phyloP scores from a whole-genome alignment of 2,888 invertebrate genomes.

The Baccha elongata region DNA sequence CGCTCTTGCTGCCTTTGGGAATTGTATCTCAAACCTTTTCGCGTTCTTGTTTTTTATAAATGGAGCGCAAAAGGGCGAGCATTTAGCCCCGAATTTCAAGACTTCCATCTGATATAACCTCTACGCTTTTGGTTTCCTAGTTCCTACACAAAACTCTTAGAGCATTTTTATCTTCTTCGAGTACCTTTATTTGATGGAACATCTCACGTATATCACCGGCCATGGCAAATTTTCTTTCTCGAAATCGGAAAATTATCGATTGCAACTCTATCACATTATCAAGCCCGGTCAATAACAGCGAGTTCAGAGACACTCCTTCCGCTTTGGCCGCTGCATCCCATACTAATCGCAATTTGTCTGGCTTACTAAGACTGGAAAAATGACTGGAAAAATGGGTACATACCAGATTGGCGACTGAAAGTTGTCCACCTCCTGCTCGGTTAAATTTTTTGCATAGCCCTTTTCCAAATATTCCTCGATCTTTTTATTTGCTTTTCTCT shows the following conservation, averaged over 20 bases:
- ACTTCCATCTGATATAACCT: slow-evolving; percentile 4
- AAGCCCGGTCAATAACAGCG: background rate
- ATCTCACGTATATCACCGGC: background rate
- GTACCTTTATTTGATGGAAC: background rate
- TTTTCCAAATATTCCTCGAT: slow-evolving; percentile 14
- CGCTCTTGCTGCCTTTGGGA: slow-evolving; percentile 65
- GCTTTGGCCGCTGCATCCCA: too few relatives aligned
- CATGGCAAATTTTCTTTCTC: background rate
- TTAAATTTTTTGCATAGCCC: slow-evolving; percentile 12
- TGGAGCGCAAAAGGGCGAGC: slow-evolving; percentile 1
- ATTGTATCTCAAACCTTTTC: slow-evolving; percentile 29
- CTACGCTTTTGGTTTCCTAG: background rate
- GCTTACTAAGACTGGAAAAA: background rate
- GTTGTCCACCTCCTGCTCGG: background rate
- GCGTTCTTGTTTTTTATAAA: slow-evolving; percentile 75
- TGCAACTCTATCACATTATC: background rate
- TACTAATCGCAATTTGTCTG: too few relatives aligned
- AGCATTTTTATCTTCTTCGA: background rate
- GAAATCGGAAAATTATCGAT: background rate
- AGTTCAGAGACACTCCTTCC: background rate
- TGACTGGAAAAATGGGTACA: slow-evolving; percentile 17
- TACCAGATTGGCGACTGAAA: background rate
- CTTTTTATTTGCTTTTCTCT: background rate
- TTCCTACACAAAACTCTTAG: background rate
- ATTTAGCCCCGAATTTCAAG: too few relatives aligned